phyloP scores from a whole-genome alignment of 1,140 invertebrate genomes.

The Riptortus pedestris region DNA sequence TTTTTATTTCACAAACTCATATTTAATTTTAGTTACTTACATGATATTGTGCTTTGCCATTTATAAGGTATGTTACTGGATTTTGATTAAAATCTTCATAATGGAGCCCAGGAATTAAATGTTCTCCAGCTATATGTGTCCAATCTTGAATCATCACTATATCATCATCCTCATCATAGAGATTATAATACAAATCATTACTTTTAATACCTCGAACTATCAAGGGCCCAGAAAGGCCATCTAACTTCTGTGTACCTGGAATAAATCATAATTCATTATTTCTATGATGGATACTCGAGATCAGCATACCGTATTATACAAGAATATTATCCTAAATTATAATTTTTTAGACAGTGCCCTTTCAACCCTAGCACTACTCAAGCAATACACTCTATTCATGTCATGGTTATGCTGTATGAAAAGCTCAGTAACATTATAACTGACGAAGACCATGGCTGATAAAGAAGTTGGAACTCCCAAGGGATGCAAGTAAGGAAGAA shows the following conservation, averaged over 20 bases:
- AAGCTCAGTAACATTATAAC: no score
- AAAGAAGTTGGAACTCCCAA: no score
- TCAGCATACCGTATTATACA: no score
- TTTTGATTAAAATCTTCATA: neutral
- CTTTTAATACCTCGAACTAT: constrained; percentile 49
- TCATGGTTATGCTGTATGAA: neutral
- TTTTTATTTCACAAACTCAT: no score
- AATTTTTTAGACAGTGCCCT: neutral
- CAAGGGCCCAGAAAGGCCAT: constrained; percentile 66
- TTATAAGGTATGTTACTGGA: neutral
- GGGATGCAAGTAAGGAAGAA: no score
- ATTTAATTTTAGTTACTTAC: no score
- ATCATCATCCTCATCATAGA: constrained; percentile 64
- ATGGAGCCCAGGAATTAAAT: constrained; percentile 47
- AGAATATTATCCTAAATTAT: neutral
- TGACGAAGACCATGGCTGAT: no score
- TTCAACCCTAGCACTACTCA: neutral
- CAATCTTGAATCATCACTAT: constrained; percentile 66
- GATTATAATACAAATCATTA: constrained; percentile 45
- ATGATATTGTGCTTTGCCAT: neutral
- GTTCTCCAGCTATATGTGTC: constrained; percentile 55
- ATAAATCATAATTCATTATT: no score
- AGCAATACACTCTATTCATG: neutral
- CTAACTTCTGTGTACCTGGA: constrained; percentile 65
- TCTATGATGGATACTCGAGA: no score